Evolutionary conservation across 2,888 invertebrate genomes (phyloP), one percentile per base, ranked within the genome.

Genomic region (Drosophila falleni): DNA sequence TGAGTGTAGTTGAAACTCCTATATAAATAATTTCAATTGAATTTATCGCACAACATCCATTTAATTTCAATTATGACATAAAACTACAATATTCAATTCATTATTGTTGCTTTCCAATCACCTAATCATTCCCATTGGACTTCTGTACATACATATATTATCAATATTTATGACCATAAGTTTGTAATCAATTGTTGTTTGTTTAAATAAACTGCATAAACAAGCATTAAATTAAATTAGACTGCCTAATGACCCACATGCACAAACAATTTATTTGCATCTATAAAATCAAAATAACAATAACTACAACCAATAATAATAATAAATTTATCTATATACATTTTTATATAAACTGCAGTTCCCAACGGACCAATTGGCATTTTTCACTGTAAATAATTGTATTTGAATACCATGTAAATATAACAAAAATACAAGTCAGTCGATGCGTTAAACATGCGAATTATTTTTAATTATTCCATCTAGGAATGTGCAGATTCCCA

Each of bases 221-320:
- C 72, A 67, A 83, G 81, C 63, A 85, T 83, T 63, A 58, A 71
- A 84, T 84, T 81, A 76, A 85, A 85, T 85, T 85, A 81, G 56
- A 49, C 31, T 63, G 53, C 54, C 59, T 84, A 87, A 85, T 84
- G 89, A 76, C 81, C 72, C 89, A 72, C 68, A 83, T 81, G 58
- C 42, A 61, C 66, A 47, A 44, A 44, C 64, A 67, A 75, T 71
- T 72, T 82, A 51, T 77, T 72, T 71, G 64, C 56, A 70, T 79
- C 58, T 59, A 70, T 62, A 49, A 50, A 58, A 58, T 44, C 51
- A 70, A 58, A 54, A 16, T 23, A 69, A 71, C 51, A 46, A 69
- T 19, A 58, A 42, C 29, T n/a, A 37, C n/a, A 70, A 61, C 31
- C 56, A 4, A 50, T 41, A 63, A 54, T 46, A 5, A 23, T 13